Base-by-base conservation (phyloP, 2,797 vertebrate genomes). In the Diplodus puntazzo region DNA sequence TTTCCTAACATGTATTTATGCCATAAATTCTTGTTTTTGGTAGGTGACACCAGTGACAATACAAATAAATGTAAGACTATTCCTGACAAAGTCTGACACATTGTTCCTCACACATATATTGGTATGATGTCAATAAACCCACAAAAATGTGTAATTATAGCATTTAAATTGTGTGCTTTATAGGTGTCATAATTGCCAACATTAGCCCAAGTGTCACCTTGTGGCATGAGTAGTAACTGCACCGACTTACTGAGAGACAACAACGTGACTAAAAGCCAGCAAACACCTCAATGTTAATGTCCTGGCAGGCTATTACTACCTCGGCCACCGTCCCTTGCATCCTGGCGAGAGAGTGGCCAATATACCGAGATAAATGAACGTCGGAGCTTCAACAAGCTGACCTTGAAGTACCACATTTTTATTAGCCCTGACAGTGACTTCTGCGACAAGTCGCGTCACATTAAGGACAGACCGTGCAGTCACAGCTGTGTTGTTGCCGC, bases 371-470 rank as follows among this genome's bases (percentile, higher is more conserved):
- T 2, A 7, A 10, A 73, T n/a, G 0, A 7, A 71, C 20, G 14
- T 0, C 7, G 0, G 1, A 73, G 30, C 27, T 12, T 42, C 11
- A 55, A n/a, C 57, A 65, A 73, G 69, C 88, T 92, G 92, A 94
- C 92, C 93, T 94, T 94, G 91, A 90, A 75, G 54, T 20, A 84
- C 11, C 25, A 65, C 13, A 74, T 52, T 30, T 58, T 2, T 46
- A 12, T 21, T 18, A 45, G 48, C 50, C 64, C 13, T 34, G 11
- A 65, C 16, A 61, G 20, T 16, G 57, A 70, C 34, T 27, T 61
- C 2, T 75, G 25, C 25, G 68, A 75, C 78, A 55, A 9, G 21
- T 54, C 52, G 45, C 9, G 16, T 23, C 7, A 43, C 65, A 34
- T 0, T 2, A 46, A 67, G 62, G 21, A 69, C 64, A 68, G 20